Percentiles rank a stretch among this genome's conserved stretches.
Conservation (phyloP, 2,888 invertebrate genomes). For the Molorchus minor region DNA sequence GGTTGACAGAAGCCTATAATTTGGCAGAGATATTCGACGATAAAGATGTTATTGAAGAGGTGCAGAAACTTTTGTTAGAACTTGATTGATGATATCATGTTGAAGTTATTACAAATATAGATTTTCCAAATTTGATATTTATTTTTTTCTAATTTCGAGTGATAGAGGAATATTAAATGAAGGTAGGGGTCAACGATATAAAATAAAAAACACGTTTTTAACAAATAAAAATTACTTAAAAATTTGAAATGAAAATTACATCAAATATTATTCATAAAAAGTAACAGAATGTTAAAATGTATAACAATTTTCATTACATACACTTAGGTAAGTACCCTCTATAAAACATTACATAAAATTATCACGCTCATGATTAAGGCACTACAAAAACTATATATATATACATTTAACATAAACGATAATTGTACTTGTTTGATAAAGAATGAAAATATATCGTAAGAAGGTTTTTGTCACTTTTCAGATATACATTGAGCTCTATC, state of each 20-base stretch:
- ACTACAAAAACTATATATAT: conserved; percentile 41
- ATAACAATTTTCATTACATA: conserved; percentile 35
- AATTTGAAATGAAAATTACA: conserved; percentile 37
- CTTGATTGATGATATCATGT: too few species aligned
- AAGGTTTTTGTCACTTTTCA: too few species aligned
- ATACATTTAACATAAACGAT: conserved; percentile 24
- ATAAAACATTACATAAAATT: conserved; percentile 37
- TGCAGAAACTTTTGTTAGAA: conserved; percentile 35
- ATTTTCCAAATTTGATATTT: too few species aligned
- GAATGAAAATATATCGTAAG: too few species aligned
- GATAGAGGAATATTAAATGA: too few species aligned
- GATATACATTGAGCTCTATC: too few species aligned
- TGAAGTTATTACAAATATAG: too few species aligned
- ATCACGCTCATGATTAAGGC: conserved; percentile 48
- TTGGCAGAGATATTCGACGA: conserved; percentile 56
- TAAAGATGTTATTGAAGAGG: conserved; percentile 51
- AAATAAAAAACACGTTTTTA: conserved; percentile 17
- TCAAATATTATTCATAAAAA: conserved; percentile 36
- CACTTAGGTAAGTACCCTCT: conserved; percentile 43
- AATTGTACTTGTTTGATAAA: too few species aligned
- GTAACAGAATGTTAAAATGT: conserved; percentile 36
- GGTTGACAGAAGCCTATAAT: conserved; percentile 57
- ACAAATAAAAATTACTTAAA: conserved; percentile 40
- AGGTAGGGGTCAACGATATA: too few species aligned
- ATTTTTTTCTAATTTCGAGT: too few species aligned